Conservation (phyloP, 1,140 invertebrate species). For the Phymorhynchus buccinoides region DNA sequence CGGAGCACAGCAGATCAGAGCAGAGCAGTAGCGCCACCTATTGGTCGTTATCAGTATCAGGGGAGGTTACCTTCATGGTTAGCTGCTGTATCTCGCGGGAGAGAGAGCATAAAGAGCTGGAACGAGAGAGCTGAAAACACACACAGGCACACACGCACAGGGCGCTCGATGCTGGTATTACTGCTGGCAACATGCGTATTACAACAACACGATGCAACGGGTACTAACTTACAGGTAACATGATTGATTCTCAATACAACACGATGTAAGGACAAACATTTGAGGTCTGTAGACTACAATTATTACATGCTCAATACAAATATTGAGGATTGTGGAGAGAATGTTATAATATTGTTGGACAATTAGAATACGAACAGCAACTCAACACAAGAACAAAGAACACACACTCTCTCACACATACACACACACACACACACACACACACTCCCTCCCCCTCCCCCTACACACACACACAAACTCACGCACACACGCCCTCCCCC, state of each 20-base stretch:
- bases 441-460: background rate
- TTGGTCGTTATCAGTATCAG: too few species aligned
- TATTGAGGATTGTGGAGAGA: too few species aligned
- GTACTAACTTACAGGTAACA: background rate
- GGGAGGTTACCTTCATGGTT: conserved; percentile 51
- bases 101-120: conserved; percentile 60
- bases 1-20: background rate
- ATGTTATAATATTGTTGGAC: too few species aligned
- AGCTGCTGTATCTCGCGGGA: conserved; percentile 57
- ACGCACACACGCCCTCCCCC: background rate
- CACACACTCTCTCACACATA: background rate
- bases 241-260: too few species aligned
- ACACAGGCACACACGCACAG: background rate
- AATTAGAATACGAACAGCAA: too few species aligned
- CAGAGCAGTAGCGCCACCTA: background rate
- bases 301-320: too few species aligned
- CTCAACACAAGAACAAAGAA: background rate
- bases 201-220: background rate
- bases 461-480: too few species aligned
- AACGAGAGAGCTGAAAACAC: conserved; percentile 57
- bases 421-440: too few species aligned
- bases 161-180: background rate
- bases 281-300: too few species aligned
- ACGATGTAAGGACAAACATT: too few species aligned
- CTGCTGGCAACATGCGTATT: background rate